Base-by-base conservation (phyloP, 92 coral and sea anemone species). In the Galaxea fascicularis region DNA sequence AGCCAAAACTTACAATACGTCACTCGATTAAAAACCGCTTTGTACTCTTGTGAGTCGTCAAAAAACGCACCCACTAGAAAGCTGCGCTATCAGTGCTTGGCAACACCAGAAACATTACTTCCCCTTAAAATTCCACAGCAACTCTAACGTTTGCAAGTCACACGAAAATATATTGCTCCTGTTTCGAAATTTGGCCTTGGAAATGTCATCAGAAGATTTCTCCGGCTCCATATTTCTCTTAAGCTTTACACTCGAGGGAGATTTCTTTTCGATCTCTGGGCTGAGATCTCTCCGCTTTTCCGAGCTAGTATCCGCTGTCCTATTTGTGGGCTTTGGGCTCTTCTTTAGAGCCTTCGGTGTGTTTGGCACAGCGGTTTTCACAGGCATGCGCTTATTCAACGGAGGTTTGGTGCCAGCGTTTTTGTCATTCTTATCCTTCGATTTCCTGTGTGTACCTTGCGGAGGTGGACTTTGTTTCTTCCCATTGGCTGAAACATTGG, bases 41-140 rank as follows among this genome's bases (percentile, higher is more conserved):
- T 57, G 22, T 0, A 30, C 51, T 68, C 46, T 21, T 6, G 62
- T 7, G 21, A 64, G n/a, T 64, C 29, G 4, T 22, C 27, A 64
- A 10, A 10, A 64, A 29, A 12, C 13, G 11, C 51, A 46, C 51
- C 51, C 3, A n/a, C 65, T 59, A 26, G 8, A 62, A 0, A 62
- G 13, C 13, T 4, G n/a, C 39, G 18, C 8, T 4, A 39, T 31
- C 17, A 35, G 53, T 35, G 27, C 16, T 3, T 69, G 30, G 47
- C 14, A n/a, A n/a, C n/a, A n/a, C 47, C 41, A 29, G 30, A 13
- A 4, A 16, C 10, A 10, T 46, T 41, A 71, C 54, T 24, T 57
- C 16, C 86, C 78, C 30, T 82, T 82, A 57, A 71, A 82, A 82
- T 82, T 82, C 86, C 86, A 82, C 47, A 82, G 70, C 70, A 82